Base-by-base conservation (phyloP, 1,140 invertebrate genomes). In the Drusus annulatus region DNA sequence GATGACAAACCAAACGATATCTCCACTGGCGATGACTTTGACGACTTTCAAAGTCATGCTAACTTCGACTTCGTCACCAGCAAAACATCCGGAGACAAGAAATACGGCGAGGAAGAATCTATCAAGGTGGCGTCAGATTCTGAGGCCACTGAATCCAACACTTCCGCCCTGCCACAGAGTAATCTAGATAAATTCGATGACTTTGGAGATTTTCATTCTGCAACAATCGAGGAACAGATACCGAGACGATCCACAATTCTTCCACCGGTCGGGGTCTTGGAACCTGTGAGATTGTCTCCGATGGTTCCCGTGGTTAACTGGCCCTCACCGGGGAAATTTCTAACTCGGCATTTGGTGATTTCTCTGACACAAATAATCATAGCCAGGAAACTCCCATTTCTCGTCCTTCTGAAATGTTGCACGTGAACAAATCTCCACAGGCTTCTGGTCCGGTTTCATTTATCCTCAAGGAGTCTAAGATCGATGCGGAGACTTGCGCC, bases 271-370 rank as follows among this genome's bases (percentile, higher is more conserved):
- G 78, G 73, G 13, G 80, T 90, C 52, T 84, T 90, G 78, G 86
- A 89, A 80, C 89, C 89, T 15, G 86, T 89, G 31, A 89, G 88
- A 84, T 31, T 89, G 23, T 86, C 88, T 79, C 87, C 87, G 19
- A 80, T 83, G 3, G 85, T 87, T 63, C 89, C 89, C 8, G 86
- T 86, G 25, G 83, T 90, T 60, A 90, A 90, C 83, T 90, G 89
- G 89, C 89, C 89, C 10, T 86, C 86, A 76, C 89, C 89, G 52
- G 88, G 5, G 87, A 90, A 80, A 87, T 90, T 0, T 89, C 88
- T 77, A 86, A 71, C 10, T 73, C 87, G 71, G 86, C 85, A 6
- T 89, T 89, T 85, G 86, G 87, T 31, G 88, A 89, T 78, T 89
- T 89, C 78, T 84, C 88, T 17, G 87, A 89, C 74, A 87, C 56